A percentile compares a stretch with the other conserved stretches of the same genome.
These are phyloP conservation scores for Ophonus ardosiacus DNA, from an alignment of 2,888 invertebrate species.

Conservation along the genomic window DNA sequence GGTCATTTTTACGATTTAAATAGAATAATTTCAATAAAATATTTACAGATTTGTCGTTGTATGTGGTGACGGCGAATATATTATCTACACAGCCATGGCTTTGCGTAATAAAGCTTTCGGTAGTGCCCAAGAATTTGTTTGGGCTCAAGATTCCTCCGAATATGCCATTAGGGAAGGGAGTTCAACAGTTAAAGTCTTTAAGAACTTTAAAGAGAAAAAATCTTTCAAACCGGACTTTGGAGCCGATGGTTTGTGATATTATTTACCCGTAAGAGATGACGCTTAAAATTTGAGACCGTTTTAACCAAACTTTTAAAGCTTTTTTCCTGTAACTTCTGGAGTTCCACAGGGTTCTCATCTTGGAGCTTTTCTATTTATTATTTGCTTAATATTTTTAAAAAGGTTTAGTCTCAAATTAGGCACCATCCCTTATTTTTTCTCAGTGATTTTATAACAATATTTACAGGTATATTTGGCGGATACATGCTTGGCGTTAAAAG, in stretches of 20 bases:
- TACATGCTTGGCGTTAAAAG: conserved; percentile 94
- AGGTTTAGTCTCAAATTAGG: no score
- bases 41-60: conserved; percentile 88
- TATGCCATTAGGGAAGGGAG: conserved; percentile 93
- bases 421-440: no score
- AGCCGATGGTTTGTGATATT: conserved; percentile 86
- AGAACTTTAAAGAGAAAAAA: conserved; percentile 98
- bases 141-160: conserved; percentile 97
- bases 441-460: conserved; percentile 27
- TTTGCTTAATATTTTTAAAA: no score
- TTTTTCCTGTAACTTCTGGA: no score
- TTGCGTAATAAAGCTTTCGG: conserved; percentile 99
- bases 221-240: conserved; percentile 98
- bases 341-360: no score
- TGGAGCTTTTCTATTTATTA: no score
- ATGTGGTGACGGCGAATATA: conserved; percentile 99
- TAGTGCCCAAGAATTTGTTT: conserved; percentile 98
- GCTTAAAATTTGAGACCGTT: no score
- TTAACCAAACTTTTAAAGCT: no score
- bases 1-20: no score
- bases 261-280: conserved; percentile 70
- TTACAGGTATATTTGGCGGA: conserved; percentile 91
- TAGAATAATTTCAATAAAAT: background rate
- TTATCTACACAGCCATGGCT: conserved; percentile 99
- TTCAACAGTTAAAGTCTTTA: conserved; percentile 94